Evolutionary conservation across 2,888 invertebrate species (phyloP).

Genomic region (Hoplodrina ambigua): DNA sequence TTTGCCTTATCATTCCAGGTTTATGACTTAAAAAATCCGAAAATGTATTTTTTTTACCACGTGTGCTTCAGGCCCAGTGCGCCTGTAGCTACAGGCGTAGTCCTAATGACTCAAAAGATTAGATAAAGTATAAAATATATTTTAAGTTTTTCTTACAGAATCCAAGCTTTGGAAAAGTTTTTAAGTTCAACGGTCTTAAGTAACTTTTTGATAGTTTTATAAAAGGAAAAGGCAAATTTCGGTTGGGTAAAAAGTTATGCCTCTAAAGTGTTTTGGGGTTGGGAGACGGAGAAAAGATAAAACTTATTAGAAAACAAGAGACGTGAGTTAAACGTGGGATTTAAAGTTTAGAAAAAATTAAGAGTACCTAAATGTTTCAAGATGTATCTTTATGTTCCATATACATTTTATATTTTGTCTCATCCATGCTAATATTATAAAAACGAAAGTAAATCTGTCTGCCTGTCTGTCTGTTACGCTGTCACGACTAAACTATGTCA

Average conservation of each 20-base stretch:
- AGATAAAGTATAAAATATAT: constrained; percentile 26
- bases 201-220: constrained; percentile 36
- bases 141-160: constrained; percentile 20
- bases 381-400: not conserved
- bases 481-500: too few relatives aligned
- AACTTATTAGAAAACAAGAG: not conserved
- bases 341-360: not conserved
- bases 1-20: constrained; percentile 17
- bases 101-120: constrained; percentile 36
- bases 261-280: constrained; percentile 13
- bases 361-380: not conserved
- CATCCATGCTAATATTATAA: too few relatives aligned
- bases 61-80: not conserved
- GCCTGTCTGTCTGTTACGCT: too few relatives aligned
- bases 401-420: too few relatives aligned
- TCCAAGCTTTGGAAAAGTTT: constrained; percentile 16
- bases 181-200: constrained; percentile 22
- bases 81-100: not conserved
- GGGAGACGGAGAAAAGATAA: not conserved
- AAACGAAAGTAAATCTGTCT: too few relatives aligned
- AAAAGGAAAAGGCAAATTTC: constrained; percentile 27
- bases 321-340: not conserved
- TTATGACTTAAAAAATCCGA: not conserved
- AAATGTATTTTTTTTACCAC: not conserved
- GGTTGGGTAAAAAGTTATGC: constrained; percentile 22